A percentile compares a stretch with the other conserved stretches of the same genome.
These are phyloP conservation scores for Torymus aiolomorphi DNA, from an alignment of 2,888 invertebrate species.

Conservation along the genomic window DNA sequence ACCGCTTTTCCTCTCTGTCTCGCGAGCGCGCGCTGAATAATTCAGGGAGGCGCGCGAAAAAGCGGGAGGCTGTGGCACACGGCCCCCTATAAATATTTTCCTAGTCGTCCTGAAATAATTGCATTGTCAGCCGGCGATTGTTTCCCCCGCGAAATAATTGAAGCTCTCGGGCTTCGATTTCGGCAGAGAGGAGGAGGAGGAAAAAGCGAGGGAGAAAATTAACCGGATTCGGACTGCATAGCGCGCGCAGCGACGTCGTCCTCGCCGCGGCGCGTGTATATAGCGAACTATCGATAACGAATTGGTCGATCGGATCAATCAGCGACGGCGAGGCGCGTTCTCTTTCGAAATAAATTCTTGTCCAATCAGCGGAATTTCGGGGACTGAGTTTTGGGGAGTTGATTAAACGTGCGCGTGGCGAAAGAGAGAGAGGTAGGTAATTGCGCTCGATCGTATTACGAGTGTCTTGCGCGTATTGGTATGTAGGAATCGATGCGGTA, in stretches of 20 bases:
- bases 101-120: conserved; percentile 5
- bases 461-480: too few relatives aligned
- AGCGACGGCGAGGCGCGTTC: background rate
- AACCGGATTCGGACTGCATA: background rate
- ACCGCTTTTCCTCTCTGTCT: conserved; percentile 15
- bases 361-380: background rate
- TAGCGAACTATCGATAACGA: conserved; percentile 9
- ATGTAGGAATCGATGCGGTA: too few relatives aligned
- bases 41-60: conserved; percentile 17
- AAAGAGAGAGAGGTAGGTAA: background rate
- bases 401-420: too few relatives aligned
- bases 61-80: background rate
- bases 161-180: conserved; percentile 18
- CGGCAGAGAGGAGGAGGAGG: background rate
- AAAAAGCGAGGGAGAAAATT: background rate
- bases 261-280: too few relatives aligned
- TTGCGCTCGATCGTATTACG: background rate
- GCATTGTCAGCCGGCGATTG: conserved; percentile 6
- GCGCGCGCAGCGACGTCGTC: too few relatives aligned
- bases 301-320: conserved; percentile 27
- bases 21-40: conserved; percentile 22
- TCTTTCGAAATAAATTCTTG: conserved; percentile 23
- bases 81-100: conserved; percentile 13
- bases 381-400: too few relatives aligned
- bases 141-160: conserved; percentile 18